Evolutionary conservation across 35 echinoderm and acorn worm species (phyloP).

Genomic region (Diadema setosum): DNA sequence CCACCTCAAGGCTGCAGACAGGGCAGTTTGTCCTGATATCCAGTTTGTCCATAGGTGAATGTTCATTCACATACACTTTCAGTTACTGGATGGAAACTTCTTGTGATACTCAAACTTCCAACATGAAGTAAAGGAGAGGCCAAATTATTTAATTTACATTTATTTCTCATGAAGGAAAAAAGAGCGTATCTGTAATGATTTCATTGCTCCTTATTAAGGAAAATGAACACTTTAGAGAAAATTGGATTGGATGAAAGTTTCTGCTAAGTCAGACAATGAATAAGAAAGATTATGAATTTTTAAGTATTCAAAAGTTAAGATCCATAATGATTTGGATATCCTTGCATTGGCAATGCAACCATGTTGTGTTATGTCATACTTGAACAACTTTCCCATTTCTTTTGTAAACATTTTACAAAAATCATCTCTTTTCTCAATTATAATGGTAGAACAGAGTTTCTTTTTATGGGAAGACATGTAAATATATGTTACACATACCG

Average conservation of each 20-base stretch:
- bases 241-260: background rate
- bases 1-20: constrained; percentile 9
- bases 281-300: background rate
- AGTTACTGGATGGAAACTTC: background rate
- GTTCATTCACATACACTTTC: background rate
- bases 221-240: background rate
- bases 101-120: background rate
- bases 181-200: too few species aligned
- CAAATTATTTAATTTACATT: background rate
- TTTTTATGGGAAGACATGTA: background rate
- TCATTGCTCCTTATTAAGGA: background rate
- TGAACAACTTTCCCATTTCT: background rate
- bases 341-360: background rate
- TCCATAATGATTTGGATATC: background rate
- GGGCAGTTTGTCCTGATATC: constrained; percentile 35
- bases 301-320: background rate
- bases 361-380: background rate
- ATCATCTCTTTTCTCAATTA: too few species aligned
- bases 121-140: background rate
- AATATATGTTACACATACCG: background rate
- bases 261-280: background rate
- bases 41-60: constrained; percentile 39
- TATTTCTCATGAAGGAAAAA: background rate
- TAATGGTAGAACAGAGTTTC: background rate
- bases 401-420: too few species aligned